phyloP scores from a whole-genome alignment of 1,140 invertebrate species.

The Elysia chlorotica region DNA sequence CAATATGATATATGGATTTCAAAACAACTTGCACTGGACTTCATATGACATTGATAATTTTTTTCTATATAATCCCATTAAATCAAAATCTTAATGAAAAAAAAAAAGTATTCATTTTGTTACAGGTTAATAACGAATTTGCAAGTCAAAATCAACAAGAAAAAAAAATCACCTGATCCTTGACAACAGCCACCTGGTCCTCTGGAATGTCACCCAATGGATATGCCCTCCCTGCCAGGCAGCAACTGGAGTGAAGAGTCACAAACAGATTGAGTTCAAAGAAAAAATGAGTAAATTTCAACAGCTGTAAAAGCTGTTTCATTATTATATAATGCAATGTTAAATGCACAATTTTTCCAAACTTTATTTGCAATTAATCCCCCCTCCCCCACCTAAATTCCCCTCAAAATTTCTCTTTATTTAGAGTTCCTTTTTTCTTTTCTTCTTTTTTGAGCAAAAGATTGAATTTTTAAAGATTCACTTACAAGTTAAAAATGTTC shows the following conservation, averaged over 20 bases:
- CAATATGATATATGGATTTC: too few species aligned
- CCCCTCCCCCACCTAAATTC: not conserved
- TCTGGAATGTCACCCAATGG: slow-evolving; percentile 82
- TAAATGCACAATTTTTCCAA: not conserved
- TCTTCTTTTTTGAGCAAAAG: too few species aligned
- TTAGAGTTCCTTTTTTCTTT: not conserved
- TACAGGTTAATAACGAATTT: too few species aligned
- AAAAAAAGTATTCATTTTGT: too few species aligned
- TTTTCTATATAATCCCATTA: too few species aligned
- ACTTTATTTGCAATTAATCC: not conserved
- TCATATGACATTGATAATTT: too few species aligned
- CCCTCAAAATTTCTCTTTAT: not conserved
- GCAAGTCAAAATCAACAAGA: too few species aligned
- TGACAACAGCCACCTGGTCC: slow-evolving; percentile 63
- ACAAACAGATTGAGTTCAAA: not conserved
- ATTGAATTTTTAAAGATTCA: too few species aligned
- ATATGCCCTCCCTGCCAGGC: slow-evolving; percentile 88
- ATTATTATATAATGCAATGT: not conserved
- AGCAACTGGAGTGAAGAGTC: slow-evolving; percentile 72
- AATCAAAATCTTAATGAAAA: too few species aligned
- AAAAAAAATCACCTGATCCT: slow-evolving; percentile 51
- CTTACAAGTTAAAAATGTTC: too few species aligned
- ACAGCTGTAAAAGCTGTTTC: not conserved
- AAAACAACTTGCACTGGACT: too few species aligned
- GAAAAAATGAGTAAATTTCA: not conserved